Percentiles rank a stretch among this genome's conserved stretches.
Evolutionary conservation across 64 coral and sea anemone species (phyloP).

Genomic region (Pachyseris speciosa): DNA sequence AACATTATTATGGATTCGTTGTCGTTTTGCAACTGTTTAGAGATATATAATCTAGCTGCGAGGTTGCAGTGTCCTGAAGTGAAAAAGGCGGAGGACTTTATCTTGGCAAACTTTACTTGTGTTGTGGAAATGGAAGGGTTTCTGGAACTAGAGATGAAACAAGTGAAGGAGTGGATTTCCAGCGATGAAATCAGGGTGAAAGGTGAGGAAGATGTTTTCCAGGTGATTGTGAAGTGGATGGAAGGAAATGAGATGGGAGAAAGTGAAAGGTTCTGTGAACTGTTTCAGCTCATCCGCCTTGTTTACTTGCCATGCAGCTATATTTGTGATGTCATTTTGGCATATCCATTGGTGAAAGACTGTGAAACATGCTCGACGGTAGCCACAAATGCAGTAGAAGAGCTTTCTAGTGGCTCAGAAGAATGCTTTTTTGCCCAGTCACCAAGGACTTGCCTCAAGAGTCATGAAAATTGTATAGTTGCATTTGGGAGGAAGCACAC

Average conservation of each 20-base stretch:
- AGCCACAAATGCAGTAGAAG: slow-evolving; percentile 46
- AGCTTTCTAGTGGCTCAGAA: slow-evolving; percentile 24
- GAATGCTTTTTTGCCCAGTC: slow-evolving; percentile 13
- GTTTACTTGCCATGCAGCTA: slow-evolving; percentile 6
- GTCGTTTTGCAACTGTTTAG: slow-evolving; percentile 7
- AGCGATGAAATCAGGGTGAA: no score
- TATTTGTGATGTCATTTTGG: slow-evolving; percentile 24
- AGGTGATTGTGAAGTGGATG: no score
- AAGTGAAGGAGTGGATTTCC: no score
- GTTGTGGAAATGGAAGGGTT: slow-evolving; percentile 22
- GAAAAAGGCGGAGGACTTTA: not conserved
- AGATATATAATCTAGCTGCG: not conserved
- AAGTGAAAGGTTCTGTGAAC: not conserved
- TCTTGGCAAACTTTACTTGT: slow-evolving; percentile 1
- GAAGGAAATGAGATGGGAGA: not conserved
- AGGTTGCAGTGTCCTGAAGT: slow-evolving; percentile 22
- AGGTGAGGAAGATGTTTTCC: no score
- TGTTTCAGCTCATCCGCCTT: slow-evolving; percentile 38
- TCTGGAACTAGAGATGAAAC: not conserved
- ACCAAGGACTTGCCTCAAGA: slow-evolving; percentile 53
- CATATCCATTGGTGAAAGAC: slow-evolving; percentile 29
- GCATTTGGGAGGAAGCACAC: slow-evolving; percentile 43
- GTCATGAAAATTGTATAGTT: slow-evolving; percentile 42
- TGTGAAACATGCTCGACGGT: slow-evolving; percentile 21
- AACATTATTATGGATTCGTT: slow-evolving; percentile 10